Evolutionary conservation across 2,113 vertebrate species (phyloP).

Genomic region (Xenopus tropicalis): UCB_Xtro_10.0 CM004450.2:53028001-53028500

Average conservation of each 20-base stretch:
- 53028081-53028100: conserved; percentile 41
- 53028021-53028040: conserved; percentile 34
- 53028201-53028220: conserved; percentile 4
- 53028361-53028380: background rate
- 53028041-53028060: conserved; percentile 44
- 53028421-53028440: no score
- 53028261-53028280: conserved; percentile 19
- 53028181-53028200: conserved; percentile 23
- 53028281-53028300: background rate
- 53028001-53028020: conserved; percentile 37
- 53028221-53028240: conserved; percentile 15
- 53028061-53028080: conserved; percentile 35
- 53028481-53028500: no score
- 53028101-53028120: conserved; percentile 41
- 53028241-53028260: background rate
- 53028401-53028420: no score
- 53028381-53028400: no score
- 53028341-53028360: conserved; percentile 4
- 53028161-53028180: conserved; percentile 20
- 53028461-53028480: no score
- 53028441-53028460: no score
- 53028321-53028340: conserved; percentile 5
- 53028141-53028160: conserved; percentile 44
- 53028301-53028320: conserved; percentile 7
- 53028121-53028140: conserved; percentile 37